Base-by-base conservation (phyloP, 2,888 invertebrate genomes). In the Xylota segnis region DNA sequence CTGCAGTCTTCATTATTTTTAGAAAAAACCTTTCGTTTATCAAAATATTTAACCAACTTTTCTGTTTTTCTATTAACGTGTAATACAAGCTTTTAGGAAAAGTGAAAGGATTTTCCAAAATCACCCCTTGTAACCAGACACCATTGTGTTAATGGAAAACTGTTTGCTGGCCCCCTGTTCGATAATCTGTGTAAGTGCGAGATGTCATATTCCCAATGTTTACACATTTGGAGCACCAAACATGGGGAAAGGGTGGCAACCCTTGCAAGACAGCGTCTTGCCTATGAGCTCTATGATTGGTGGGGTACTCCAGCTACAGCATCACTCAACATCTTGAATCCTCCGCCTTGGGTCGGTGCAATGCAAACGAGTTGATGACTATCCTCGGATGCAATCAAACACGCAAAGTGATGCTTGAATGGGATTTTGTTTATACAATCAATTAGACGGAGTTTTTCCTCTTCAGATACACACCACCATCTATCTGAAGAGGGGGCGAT, bases 401-500 rank as follows among this genome's bases (percentile, higher is more conserved):
- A 72, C 61, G 29, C 61, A 70, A 75, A 82, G 75, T 70, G 75
- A 65, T 76, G 58, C 76, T 76, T 82, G 37, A 54, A 56, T 75
- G 52, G 68, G 63, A 63, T 82, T 68, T 50, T 75, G 47, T 82
- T 76, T 76, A 63, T 56, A 34, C 76, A 82, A 75, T 76, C 70
- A 71, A 63, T 68, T 74, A 65, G 52, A 68, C 37, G 23, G 47
- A 70, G 50, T 50, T 52, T 71, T 58, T 58, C 47, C 12, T 71
- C 58, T 71, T 68, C 52, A 54, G 54, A 54, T 40, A 23, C 23
- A 3, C 23, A 37, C 27, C n/a, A n/a, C n/a, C n/a, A n/a, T n/a
- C n/a, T 43, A 18, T 52, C 18, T 23, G 18, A 23, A 23, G 32
- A n/a, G 34, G n/a, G 34, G 23, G 34, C n/a, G 34, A 7, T 59